Conservation (phyloP, 2,113 vertebrate genomes). For the Cyanistes caeruleus region DNA sequence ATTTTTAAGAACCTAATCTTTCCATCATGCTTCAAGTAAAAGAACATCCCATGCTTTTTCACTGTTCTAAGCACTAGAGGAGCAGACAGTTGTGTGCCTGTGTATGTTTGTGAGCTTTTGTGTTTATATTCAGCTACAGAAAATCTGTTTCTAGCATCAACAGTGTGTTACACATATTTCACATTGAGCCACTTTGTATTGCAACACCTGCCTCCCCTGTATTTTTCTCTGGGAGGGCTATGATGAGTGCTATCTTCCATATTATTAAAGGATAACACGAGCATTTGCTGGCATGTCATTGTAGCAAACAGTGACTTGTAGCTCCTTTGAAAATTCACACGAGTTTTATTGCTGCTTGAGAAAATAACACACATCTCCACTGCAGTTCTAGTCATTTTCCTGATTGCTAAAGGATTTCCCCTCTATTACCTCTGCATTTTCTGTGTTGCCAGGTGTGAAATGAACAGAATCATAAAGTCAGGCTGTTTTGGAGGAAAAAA, state of each 20-base stretch:
- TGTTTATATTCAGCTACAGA: not conserved
- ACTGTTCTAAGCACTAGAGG: not conserved
- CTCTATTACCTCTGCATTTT: conserved; percentile 60
- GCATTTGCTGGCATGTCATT: not conserved
- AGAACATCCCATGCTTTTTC: not conserved
- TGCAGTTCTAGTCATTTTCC: conserved; percentile 20
- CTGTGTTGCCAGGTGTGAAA: conserved; percentile 68
- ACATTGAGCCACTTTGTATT: not conserved
- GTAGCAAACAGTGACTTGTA: conserved; percentile 44
- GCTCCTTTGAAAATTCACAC: conserved; percentile 33
- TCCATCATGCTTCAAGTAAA: not conserved
- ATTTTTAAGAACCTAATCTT: not conserved
- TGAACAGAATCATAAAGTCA: conserved; percentile 58
- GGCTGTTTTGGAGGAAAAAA: conserved; percentile 30
- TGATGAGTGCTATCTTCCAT: not conserved
- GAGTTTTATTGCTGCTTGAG: conserved; percentile 32
- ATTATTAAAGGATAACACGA: conserved; percentile 30
- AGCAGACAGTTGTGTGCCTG: not conserved
- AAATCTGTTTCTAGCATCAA: not conserved
- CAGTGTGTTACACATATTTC: not conserved
- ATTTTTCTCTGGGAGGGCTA: not conserved
- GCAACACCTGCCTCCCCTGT: not conserved
- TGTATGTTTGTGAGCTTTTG: not conserved
- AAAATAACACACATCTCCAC: conserved; percentile 25
- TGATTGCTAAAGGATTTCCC: conserved; percentile 50